A percentile compares a stretch with the other conserved stretches of the same genome.
These are phyloP conservation scores for Plotosus lineatus DNA, from an alignment of 2,113 vertebrate species.

Conservation along the genomic window DNA sequence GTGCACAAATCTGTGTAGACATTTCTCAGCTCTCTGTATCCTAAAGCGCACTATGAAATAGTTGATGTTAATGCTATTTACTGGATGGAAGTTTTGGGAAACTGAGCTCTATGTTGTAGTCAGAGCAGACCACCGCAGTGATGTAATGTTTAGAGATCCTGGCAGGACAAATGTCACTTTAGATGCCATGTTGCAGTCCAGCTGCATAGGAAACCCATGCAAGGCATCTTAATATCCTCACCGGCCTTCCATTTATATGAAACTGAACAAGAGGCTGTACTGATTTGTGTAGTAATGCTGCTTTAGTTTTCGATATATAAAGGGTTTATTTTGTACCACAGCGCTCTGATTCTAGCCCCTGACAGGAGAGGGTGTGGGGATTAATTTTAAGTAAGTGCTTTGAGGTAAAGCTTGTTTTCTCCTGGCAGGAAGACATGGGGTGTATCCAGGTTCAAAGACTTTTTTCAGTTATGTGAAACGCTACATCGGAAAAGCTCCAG, in stretches of 20 bases:
- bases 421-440: not conserved
- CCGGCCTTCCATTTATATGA: not conserved
- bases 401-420: not conserved
- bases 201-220: not conserved
- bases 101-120: not conserved
- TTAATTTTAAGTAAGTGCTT: not conserved
- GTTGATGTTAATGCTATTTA: not conserved
- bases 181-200: not conserved
- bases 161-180: constrained; percentile 23
- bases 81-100: not conserved
- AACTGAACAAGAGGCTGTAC: not conserved
- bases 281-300: not conserved
- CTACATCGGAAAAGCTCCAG: too few species aligned
- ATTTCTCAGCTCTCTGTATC: not conserved
- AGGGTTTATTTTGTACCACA: not conserved
- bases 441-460: not conserved
- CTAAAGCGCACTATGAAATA: not conserved
- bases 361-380: not conserved
- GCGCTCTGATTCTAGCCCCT: not conserved
- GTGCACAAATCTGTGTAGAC: not conserved
- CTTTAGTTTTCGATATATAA: not conserved
- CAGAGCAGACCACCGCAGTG: not conserved
- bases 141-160: constrained; percentile 10
- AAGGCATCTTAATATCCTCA: not conserved
- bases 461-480: not conserved